Conservation (phyloP, 1,140 invertebrate genomes). For the Danaus plexippus region DNA sequence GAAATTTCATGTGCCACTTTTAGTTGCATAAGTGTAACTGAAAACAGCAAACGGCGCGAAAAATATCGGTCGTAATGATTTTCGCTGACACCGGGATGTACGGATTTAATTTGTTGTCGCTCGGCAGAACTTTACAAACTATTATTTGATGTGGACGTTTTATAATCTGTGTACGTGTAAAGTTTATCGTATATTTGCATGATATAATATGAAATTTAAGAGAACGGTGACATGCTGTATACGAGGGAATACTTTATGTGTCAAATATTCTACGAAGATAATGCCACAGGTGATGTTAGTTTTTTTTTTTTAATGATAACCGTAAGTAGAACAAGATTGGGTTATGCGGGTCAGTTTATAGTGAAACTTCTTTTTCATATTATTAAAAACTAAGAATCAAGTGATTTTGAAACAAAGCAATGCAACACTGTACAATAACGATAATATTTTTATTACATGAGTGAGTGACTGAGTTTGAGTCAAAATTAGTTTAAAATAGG, state of each 20-base stretch:
- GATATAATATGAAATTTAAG: slow-evolving; percentile 54
- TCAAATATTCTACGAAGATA: slow-evolving; percentile 49
- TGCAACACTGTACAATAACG: not conserved
- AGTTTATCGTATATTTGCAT: slow-evolving; percentile 23
- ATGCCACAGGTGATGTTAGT: slow-evolving; percentile 34
- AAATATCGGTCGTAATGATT: slow-evolving; percentile 57
- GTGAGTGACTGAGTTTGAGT: slow-evolving; percentile 15
- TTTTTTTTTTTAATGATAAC: slow-evolving; percentile 3
- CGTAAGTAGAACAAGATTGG: too few relatives aligned
- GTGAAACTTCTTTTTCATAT: too few relatives aligned
- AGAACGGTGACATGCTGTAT: slow-evolving; percentile 59
- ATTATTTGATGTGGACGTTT: slow-evolving; percentile 48
- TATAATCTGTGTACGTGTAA: slow-evolving; percentile 29
- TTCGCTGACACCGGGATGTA: slow-evolving; percentile 43
- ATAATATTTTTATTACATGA: slow-evolving; percentile 5
- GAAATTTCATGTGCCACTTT: slow-evolving; percentile 35
- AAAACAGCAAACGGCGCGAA: slow-evolving; percentile 38
- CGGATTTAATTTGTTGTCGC: slow-evolving; percentile 44
- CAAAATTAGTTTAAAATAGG: slow-evolving; percentile 28
- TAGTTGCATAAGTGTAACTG: slow-evolving; percentile 44
- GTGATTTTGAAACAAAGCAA: too few relatives aligned
- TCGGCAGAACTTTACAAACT: slow-evolving; percentile 35
- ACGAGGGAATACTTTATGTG: slow-evolving; percentile 45
- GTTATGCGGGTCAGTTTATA: too few relatives aligned
- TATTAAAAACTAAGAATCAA: too few relatives aligned